Evolutionary conservation across 1,140 invertebrate species (phyloP).

Genomic region (Anastrepha ludens): DNA sequence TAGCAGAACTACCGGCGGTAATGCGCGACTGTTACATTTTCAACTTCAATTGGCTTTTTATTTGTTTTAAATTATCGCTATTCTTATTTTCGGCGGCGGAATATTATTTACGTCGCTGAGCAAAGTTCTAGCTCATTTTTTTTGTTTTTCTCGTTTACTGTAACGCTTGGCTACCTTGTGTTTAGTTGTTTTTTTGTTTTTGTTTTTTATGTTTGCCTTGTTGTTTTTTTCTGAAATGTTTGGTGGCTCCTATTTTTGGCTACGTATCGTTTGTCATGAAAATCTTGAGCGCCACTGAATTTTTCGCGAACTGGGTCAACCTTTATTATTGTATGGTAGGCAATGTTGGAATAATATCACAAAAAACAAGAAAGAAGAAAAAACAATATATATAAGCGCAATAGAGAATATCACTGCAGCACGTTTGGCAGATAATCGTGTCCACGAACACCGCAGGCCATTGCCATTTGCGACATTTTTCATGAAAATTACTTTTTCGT

Average conservation of each 20-base stretch:
- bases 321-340: not conserved
- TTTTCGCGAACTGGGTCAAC: conserved; percentile 18
- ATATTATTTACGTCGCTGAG: not conserved
- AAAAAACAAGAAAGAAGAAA: no score
- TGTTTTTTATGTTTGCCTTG: not conserved
- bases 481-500: no score
- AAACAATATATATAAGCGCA: not conserved
- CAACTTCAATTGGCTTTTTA: conserved; percentile 18
- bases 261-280: conserved; percentile 20
- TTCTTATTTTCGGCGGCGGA: not conserved
- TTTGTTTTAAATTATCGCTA: not conserved
- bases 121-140: not conserved
- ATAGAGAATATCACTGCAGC: not conserved
- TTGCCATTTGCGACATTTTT: no score
- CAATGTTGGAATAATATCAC: not conserved
- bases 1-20: not conserved
- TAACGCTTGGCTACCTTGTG: not conserved
- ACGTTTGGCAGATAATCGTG: conserved; percentile 17
- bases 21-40: not conserved
- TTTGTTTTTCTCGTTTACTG: not conserved
- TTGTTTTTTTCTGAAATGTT: not conserved
- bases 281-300: conserved; percentile 17
- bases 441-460: not conserved
- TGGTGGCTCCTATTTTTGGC: not conserved
- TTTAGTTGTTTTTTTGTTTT: not conserved